A percentile compares a stretch with the other conserved stretches of the same genome.
Conservation (phyloP, 2,888 invertebrate species). For the Rhopalosiphum nymphaeae region DNA sequence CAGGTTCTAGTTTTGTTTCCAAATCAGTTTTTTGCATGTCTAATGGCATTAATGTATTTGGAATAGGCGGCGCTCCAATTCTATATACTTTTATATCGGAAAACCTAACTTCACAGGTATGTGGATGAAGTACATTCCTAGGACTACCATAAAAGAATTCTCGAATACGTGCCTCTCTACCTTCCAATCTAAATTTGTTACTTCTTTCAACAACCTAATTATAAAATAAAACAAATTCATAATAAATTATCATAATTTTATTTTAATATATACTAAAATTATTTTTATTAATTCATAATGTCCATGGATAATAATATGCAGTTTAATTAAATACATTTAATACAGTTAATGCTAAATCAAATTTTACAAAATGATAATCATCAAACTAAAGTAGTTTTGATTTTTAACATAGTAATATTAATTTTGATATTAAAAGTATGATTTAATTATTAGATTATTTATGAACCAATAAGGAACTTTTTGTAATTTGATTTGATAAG, state of each 20-base stretch:
- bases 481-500: background rate
- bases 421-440: background rate
- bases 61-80: constrained; percentile 92
- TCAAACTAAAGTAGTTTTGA: background rate
- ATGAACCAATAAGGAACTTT: background rate
- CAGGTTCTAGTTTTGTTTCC: constrained; percentile 86
- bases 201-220: constrained; percentile 87
- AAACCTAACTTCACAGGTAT: constrained; percentile 94
- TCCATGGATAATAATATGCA: background rate
- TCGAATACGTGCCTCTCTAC: constrained; percentile 84
- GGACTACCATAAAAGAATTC: constrained; percentile 95
- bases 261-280: background rate
- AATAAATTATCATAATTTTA: background rate
- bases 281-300: background rate
- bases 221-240: constrained; percentile 1
- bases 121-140: constrained; percentile 86
- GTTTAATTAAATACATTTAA: background rate
- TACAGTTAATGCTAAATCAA: background rate
- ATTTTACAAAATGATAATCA: background rate
- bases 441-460: background rate
- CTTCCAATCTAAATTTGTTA: constrained; percentile 78
- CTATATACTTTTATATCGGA: constrained; percentile 90
- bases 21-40: constrained; percentile 96
- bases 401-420: background rate
- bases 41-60: constrained; percentile 95